These are phyloP conservation scores for Alcedo atthis DNA, from an alignment of 2,797 vertebrate genomes.

Conservation along the genomic window DNA sequence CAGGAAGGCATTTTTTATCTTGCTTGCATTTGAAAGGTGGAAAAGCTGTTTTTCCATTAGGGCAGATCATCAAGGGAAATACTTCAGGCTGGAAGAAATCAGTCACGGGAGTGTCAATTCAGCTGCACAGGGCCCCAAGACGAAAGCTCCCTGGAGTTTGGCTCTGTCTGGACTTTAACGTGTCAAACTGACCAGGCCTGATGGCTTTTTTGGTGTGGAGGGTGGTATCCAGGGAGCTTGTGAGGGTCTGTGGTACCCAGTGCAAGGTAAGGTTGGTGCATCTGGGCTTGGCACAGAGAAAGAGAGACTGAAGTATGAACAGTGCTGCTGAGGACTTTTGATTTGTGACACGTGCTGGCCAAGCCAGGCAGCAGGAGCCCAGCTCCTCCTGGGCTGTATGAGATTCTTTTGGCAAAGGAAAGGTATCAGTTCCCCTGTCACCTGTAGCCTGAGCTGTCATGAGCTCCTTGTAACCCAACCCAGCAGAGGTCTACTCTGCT, in stretches of 20 bases:
- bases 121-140: slow-evolving; percentile 16
- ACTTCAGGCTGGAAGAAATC: slow-evolving; percentile 63
- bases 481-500: background rate
- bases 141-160: background rate
- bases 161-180: slow-evolving; percentile 26
- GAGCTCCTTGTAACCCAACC: background rate
- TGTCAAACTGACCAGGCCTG: rapidly evolving
- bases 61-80: slow-evolving; percentile 46
- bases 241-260: background rate
- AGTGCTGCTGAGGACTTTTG: background rate
- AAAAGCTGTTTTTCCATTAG: slow-evolving; percentile 54
- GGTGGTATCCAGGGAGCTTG: background rate
- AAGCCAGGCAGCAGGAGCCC: background rate
- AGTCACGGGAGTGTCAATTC: slow-evolving; percentile 47
- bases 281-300: rapidly evolving
- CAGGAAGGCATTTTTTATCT: slow-evolving; percentile 60
- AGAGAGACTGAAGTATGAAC: background rate
- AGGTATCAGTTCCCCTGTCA: background rate
- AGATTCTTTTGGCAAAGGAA: background rate
- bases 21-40: slow-evolving; percentile 55
- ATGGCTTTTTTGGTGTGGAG: background rate
- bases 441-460: rapidly evolving
- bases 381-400: background rate
- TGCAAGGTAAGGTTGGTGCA: background rate
- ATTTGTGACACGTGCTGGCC: rapidly evolving